phyloP scores from a whole-genome alignment of 2,888 invertebrate species.

The Nemotelus pantherinus region DNA sequence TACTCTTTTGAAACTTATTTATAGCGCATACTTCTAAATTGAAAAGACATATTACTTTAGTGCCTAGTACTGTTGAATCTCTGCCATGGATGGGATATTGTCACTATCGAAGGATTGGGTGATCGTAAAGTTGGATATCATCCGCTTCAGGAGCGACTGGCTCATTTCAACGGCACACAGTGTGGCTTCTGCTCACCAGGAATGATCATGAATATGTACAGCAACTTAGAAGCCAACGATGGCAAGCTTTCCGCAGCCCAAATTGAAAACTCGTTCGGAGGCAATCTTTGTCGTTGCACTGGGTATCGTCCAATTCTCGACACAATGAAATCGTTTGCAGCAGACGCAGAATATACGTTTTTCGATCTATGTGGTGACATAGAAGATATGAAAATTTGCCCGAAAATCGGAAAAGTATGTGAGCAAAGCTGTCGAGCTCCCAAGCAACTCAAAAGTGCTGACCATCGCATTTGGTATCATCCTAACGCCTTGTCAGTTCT shows the following conservation, averaged over 20 bases:
- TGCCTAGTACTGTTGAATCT: constrained; percentile 45
- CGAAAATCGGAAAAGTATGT: constrained; percentile 57
- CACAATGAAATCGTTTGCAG: constrained; percentile 75
- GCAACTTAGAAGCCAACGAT: constrained; percentile 64
- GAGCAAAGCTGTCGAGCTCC: constrained; percentile 47
- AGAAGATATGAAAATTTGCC: constrained; percentile 59
- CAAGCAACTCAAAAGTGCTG: background rate
- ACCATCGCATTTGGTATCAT: constrained; percentile 65
- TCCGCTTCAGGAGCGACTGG: constrained; percentile 71
- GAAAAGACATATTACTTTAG: constrained; percentile 19
- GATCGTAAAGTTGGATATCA: constrained; percentile 70
- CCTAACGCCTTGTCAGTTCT: constrained; percentile 67
- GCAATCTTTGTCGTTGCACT: constrained; percentile 78
- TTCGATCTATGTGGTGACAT: constrained; percentile 44
- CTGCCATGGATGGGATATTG: constrained; percentile 73
- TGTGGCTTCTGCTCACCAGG: constrained; percentile 81
- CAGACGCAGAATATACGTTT: constrained; percentile 63
- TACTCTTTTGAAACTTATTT: no score
- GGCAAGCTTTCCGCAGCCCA: constrained; percentile 67
- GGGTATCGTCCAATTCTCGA: constrained; percentile 78
- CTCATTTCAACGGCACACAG: constrained; percentile 74
- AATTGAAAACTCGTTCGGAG: constrained; percentile 76
- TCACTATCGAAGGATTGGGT: constrained; percentile 77
- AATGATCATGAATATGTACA: constrained; percentile 81
- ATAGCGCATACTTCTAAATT: no score